phyloP scores from a whole-genome alignment of 2,113 vertebrate species.

The Phylloscopus whistleri region DNA sequence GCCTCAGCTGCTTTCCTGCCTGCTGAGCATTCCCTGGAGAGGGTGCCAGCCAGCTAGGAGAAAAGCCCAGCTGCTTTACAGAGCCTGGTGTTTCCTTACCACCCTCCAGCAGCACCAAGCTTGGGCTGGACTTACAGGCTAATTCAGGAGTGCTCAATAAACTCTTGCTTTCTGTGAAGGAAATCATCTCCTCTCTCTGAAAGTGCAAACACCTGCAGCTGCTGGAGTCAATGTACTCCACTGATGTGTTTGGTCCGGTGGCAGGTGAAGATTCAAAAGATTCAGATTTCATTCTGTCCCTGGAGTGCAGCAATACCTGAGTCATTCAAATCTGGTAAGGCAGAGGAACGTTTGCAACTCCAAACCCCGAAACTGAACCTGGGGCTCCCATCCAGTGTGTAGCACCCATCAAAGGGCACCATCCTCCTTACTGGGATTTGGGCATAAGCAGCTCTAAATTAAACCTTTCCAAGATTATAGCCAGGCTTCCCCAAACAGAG shows the following conservation, averaged over 20 bases:
- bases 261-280: not conserved
- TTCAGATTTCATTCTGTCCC: not conserved
- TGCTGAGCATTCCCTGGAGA: not conserved
- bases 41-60: not conserved
- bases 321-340: not conserved
- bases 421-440: not conserved
- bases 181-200: not conserved
- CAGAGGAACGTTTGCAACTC: not conserved
- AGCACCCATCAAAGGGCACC: not conserved
- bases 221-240: not conserved
- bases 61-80: not conserved
- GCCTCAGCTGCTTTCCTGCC: not conserved
- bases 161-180: not conserved
- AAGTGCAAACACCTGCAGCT: not conserved
- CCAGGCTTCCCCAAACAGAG: not conserved
- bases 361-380: not conserved
- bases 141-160: not conserved
- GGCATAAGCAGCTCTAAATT: not conserved
- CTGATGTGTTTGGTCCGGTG: not conserved
- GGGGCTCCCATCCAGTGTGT: accelerated
- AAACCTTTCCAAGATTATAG: not conserved
- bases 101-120: not conserved
- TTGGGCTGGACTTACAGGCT: not conserved
- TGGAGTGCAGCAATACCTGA: accelerated
- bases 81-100: not conserved